A percentile compares a stretch with the other conserved stretches of the same genome.
phyloP scores from a whole-genome alignment of 2,113 vertebrate species.

The Triplophysa siluroides region DNA sequence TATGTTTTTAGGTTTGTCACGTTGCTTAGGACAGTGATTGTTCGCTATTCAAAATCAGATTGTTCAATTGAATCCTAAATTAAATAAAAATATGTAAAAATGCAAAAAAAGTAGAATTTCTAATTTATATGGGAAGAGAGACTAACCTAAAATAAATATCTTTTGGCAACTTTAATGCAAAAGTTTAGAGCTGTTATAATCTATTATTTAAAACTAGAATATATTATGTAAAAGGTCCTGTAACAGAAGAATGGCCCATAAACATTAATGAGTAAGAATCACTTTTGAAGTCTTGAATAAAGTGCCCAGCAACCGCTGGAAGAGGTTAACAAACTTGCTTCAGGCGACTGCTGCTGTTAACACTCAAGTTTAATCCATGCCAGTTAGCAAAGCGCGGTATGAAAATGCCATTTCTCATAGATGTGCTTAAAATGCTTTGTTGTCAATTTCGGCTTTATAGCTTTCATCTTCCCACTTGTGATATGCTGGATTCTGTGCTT shows the following conservation, averaged over 20 bases:
- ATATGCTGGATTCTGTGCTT: slow-evolving; percentile 14
- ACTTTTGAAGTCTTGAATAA: slow-evolving; percentile 30
- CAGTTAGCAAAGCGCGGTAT: slow-evolving; percentile 6
- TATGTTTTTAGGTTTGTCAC: too few species aligned
- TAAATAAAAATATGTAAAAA: too few species aligned
- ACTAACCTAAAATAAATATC: too few species aligned
- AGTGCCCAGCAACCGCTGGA: slow-evolving; percentile 2
- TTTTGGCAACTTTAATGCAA: too few species aligned
- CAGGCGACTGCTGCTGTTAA: slow-evolving; percentile 1
- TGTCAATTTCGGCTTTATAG: not conserved
- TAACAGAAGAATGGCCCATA: not conserved
- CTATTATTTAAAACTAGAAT: too few species aligned
- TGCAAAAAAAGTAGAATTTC: too few species aligned
- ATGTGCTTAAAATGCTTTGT: slow-evolving; percentile 26
- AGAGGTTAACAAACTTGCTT: slow-evolving; percentile 10
- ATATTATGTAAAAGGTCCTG: too few species aligned
- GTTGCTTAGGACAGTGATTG: too few species aligned
- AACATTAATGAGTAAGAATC: not conserved
- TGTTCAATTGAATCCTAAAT: too few species aligned
- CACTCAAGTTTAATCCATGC: slow-evolving; percentile 6
- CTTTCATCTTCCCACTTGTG: slow-evolving; percentile 13
- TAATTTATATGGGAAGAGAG: too few species aligned
- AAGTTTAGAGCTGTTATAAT: too few species aligned
- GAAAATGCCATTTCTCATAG: slow-evolving; percentile 23
- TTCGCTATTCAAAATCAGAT: too few species aligned